Base-by-base conservation (phyloP, 2,888 invertebrate genomes). In the Trilocha varians region DNA sequence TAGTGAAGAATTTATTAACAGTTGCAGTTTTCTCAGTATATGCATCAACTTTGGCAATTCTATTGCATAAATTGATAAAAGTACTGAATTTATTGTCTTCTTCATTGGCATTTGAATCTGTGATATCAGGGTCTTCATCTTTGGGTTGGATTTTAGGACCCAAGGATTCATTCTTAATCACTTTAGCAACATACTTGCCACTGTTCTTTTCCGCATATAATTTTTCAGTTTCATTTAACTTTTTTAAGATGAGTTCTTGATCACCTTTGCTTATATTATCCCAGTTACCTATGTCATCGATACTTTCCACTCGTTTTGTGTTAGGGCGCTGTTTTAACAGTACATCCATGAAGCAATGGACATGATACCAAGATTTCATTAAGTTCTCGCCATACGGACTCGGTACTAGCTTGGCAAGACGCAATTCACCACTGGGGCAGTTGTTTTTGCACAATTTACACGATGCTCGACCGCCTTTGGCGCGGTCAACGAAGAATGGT, bases 371-470 rank as follows among this genome's bases (percentile, higher is more conserved):
- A 52, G 89, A 89, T 70, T 95, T 96, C 94, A 96, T 94, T 57
- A 90, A 69, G 1, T 89, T 90, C 14, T 89, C 90, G 11, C 82
- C 89, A 62, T 94, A 96, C 0, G 94, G 94, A 73, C 94, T 96
- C 1, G 91, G 77, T 3, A 90, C 88, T 13, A 94, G 51, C 70
- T 95, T 96, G 0, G 93, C 96, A 36, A 96, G 78, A 43, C 96
- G 87, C 36, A 95, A 62, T 45, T 89, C 87, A 15, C 91, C 93
- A 61, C 90, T 88, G 1, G 89, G 88, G 59, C 95, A 92, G 60
- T 91, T 91, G 45, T 88, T 83, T 78, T 96, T 96, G 71, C 96
- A 97, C 59, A 92, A 94, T 71, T 96, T 96, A 65, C 97, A 97
- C 11, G 90, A 89, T 1, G 96, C 93, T 39, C 93, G 87, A 0